These are phyloP conservation scores for Trematomus bernacchii DNA, from an alignment of 2,797 vertebrate genomes.

Conservation along the genomic window DNA sequence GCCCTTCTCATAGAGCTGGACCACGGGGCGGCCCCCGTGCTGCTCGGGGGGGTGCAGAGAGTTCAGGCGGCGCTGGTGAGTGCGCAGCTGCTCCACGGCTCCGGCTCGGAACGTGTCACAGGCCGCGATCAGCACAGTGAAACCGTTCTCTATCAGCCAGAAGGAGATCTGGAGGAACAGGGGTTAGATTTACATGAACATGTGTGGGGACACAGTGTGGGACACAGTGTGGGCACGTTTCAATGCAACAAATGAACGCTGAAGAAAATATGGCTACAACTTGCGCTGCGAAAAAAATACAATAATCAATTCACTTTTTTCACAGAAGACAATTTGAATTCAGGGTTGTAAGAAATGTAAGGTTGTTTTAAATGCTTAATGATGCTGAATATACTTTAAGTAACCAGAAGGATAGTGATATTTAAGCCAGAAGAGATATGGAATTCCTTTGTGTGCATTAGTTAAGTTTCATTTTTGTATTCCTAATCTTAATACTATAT, in stretches of 20 bases:
- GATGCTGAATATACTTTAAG: too few relatives aligned
- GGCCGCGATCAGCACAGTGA: slow-evolving; percentile 96
- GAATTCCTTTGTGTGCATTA: too few relatives aligned
- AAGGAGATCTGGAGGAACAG: slow-evolving; percentile 90
- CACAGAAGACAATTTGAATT: neutral
- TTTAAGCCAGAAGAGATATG: too few relatives aligned
- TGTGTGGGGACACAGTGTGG: neutral
- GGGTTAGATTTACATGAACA: neutral
- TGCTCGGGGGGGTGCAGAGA: slow-evolving; percentile 93
- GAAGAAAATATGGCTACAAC: neutral
- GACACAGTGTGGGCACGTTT: neutral
- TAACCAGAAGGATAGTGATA: too few relatives aligned
- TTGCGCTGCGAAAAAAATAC: neutral
- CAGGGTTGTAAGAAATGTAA: too few relatives aligned
- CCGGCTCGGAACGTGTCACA: slow-evolving; percentile 97
- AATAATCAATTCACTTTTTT: neutral
- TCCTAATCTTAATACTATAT: too few relatives aligned
- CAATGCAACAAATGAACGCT: neutral
- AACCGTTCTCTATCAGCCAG: slow-evolving; percentile 97
- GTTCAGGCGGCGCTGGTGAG: slow-evolving; percentile 94
- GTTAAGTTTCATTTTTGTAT: too few relatives aligned
- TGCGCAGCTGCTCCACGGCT: slow-evolving; percentile 97
- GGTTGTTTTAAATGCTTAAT: too few relatives aligned
- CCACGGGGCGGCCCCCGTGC: slow-evolving; percentile 87
- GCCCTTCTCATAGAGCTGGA: slow-evolving; percentile 98